Evolutionary conservation across 2,797 vertebrate species (phyloP).

Genomic region (Enteromius fasciolatus): DNA sequence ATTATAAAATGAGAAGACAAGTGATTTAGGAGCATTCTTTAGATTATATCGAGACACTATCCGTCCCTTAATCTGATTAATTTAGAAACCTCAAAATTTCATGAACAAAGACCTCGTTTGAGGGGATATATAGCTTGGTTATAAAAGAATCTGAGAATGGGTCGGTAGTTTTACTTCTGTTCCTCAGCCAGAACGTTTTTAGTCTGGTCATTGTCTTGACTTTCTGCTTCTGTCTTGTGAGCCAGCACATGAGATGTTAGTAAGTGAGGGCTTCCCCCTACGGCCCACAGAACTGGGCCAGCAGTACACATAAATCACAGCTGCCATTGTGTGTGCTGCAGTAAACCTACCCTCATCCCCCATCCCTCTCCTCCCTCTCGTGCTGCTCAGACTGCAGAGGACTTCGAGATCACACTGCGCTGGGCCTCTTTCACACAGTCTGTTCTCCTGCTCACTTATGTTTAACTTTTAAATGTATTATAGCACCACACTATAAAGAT

Average conservation of each 20-base stretch:
- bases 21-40: too few species aligned
- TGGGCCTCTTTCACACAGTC: background rate
- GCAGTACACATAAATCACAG: conserved; percentile 73
- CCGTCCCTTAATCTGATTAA: too few species aligned
- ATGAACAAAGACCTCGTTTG: background rate
- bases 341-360: conserved; percentile 60
- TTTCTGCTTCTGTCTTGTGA: conserved; percentile 41
- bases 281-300: conserved; percentile 64
- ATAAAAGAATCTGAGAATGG: background rate
- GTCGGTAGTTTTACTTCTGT: background rate
- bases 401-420: conserved; percentile 17
- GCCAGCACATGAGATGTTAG: conserved; percentile 5
- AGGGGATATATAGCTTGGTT: conserved; percentile 4
- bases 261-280: conserved; percentile 56
- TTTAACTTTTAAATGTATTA: background rate
- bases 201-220: conserved; percentile 41
- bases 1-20: too few species aligned
- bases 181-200: background rate
- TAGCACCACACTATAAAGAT: background rate
- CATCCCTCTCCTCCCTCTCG: conserved; percentile 26
- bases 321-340: conserved; percentile 67
- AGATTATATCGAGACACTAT: too few species aligned
- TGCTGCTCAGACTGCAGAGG: conserved; percentile 31
- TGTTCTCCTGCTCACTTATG: conserved; percentile 1
- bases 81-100: background rate